Evolutionary conservation across 2,113 vertebrate species (phyloP), one percentile per base, ranked within the genome.

Genomic region (Lanius collurio): DNA sequence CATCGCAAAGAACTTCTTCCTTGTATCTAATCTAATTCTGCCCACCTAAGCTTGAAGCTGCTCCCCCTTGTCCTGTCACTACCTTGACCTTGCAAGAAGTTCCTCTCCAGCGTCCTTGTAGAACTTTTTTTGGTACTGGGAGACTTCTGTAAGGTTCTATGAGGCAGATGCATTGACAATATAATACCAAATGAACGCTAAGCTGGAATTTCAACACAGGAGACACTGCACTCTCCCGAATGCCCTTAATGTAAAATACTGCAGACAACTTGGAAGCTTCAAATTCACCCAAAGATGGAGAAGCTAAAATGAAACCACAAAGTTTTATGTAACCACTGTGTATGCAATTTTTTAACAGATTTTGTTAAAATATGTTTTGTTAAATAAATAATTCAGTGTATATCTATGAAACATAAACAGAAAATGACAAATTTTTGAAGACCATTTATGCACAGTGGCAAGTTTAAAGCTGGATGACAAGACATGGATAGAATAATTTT

Each of bases 201-300:
- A 74, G 55, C 59, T 88, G 83, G 55, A 59, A 24, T 26, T 78
- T 7, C 70, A 88, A 75, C 79, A 74, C 70, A 78, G 39, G 62
- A 93, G 55, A 94, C 26, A 20, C 30, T 93, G 42, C 28, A 21
- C 31, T 94, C 89, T 53, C 60, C 68, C 53, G 63, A 90, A 57
- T 39, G 55, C 19, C 46, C 22, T 90, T 70, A n/a, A 55, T 52
- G 41, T 80, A 86, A 95, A 95, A 80, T 74, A 60, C 21, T n/a
- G 22, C 39, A 56, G 71, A 30, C 13, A 73, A 81, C 47, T 56
- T 3, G 0, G 30, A 80, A 47, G 24, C 74, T 83, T 86, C 59
- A 73, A 77, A 80, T 41, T 90, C 20, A 28, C 15, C 10, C 31
- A 28, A 62, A 39, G 26, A 68, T 15, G 13, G 46, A 53, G 42